Conservation (phyloP, 2,888 invertebrate genomes). For the Idaea biselata region DNA sequence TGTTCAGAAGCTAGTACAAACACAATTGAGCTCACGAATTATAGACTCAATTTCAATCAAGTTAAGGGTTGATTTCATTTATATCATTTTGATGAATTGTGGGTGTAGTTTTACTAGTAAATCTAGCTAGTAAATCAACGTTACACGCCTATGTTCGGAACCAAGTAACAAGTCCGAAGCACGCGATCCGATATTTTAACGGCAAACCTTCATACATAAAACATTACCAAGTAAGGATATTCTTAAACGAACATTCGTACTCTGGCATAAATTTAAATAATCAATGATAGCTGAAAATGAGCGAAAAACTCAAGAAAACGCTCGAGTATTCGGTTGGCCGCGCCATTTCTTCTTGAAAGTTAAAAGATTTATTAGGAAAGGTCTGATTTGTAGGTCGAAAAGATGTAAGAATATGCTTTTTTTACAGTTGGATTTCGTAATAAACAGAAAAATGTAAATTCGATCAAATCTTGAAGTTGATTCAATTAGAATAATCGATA, state of each 20-base stretch:
- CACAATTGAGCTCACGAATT: conserved; percentile 7
- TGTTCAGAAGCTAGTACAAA: conserved; percentile 1
- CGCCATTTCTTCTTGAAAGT: not conserved
- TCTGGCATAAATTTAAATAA: conserved; percentile 33
- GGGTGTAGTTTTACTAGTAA: conserved; percentile 17
- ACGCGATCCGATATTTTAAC: conserved; percentile 68
- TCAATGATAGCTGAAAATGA: conserved; percentile 26
- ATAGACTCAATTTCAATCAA: conserved; percentile 9
- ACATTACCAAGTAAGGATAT: conserved; percentile 42
- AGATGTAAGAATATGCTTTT: not conserved
- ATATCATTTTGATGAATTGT: conserved; percentile 14
- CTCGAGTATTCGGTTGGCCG: not conserved
- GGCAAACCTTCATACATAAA: conserved; percentile 47
- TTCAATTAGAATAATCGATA: not conserved
- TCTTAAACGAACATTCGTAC: conserved; percentile 37
- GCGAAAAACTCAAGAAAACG: conserved; percentile 8
- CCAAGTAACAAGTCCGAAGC: conserved; percentile 54
- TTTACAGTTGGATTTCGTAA: not conserved
- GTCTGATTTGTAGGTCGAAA: not conserved
- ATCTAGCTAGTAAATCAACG: conserved; percentile 36
- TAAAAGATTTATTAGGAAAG: not conserved
- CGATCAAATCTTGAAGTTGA: not conserved
- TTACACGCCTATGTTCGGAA: conserved; percentile 35
- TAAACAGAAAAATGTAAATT: not conserved
- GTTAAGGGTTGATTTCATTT: conserved; percentile 18